Conservation (phyloP, 92 coral and sea anemone genomes). For the Heliopora coerulea region DNA sequence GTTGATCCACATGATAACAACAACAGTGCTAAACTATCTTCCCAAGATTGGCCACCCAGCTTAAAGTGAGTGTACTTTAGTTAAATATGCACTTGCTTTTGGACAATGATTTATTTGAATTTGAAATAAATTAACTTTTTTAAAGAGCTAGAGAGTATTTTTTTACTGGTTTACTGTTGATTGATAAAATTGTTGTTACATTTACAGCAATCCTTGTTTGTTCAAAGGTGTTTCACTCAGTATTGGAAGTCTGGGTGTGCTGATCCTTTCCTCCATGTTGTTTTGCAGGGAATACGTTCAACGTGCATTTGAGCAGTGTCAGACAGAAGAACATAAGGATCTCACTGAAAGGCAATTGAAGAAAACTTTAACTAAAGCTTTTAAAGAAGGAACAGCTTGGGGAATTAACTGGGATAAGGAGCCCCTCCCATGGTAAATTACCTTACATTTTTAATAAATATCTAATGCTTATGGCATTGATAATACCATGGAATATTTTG, state of each 20-base stretch:
- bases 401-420: slow-evolving; percentile 90
- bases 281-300: slow-evolving; percentile 84
- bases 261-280: background rate
- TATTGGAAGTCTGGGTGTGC: too few relatives aligned
- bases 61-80: slow-evolving; percentile 70
- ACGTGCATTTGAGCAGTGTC: slow-evolving; percentile 89
- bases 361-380: slow-evolving; percentile 65
- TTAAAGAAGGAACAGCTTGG: slow-evolving; percentile 87
- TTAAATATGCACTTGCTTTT: too few relatives aligned
- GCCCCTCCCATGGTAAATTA: slow-evolving; percentile 75
- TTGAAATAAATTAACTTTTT: background rate
- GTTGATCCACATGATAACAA: slow-evolving; percentile 32
- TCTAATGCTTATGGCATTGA: too few relatives aligned
- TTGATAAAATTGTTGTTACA: too few relatives aligned
- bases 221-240: too few relatives aligned
- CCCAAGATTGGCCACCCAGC: slow-evolving; percentile 98
- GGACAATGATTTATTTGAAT: background rate
- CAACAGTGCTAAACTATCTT: slow-evolving; percentile 57
- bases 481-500: too few relatives aligned
- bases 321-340: slow-evolving; percentile 85
- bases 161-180: too few relatives aligned
- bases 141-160: too few relatives aligned
- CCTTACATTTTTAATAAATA: too few relatives aligned
- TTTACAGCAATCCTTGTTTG: too few relatives aligned
- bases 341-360: slow-evolving; percentile 79